Conservation (phyloP, 1,140 invertebrate species). For the Chrysomallon squamiferum region DNA sequence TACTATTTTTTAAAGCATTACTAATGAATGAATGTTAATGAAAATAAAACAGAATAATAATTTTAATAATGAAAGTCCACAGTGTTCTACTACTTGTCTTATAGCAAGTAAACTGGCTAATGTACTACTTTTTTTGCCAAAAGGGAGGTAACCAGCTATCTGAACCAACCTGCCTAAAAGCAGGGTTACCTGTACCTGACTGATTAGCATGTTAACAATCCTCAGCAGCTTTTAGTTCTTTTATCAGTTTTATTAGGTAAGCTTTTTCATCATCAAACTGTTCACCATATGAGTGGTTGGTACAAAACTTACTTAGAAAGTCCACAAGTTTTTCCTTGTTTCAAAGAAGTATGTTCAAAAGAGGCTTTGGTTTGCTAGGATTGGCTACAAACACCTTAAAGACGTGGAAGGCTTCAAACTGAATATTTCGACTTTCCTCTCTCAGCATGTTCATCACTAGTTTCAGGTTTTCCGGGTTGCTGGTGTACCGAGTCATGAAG, state of each 20-base stretch:
- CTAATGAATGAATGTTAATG: too few relatives aligned
- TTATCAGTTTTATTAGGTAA: slow-evolving; percentile 99
- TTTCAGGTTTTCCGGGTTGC: slow-evolving; percentile 98
- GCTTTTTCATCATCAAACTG: slow-evolving; percentile 99
- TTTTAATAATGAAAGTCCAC: too few relatives aligned
- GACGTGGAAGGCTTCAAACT: slow-evolving; percentile 99
- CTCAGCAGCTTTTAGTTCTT: slow-evolving; percentile 90
- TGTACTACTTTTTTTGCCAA: too few relatives aligned
- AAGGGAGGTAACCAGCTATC: too few relatives aligned
- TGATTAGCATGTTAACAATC: too few relatives aligned
- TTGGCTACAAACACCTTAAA: slow-evolving; percentile 99
- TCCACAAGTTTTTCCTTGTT: slow-evolving; percentile 99
- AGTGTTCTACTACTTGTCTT: too few relatives aligned
- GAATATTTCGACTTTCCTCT: slow-evolving; percentile 98
- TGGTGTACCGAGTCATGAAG: slow-evolving; percentile 99
- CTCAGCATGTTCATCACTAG: slow-evolving; percentile 99
- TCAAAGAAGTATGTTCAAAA: slow-evolving; percentile 95
- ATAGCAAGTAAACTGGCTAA: too few relatives aligned
- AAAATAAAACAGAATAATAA: too few relatives aligned
- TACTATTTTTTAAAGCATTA: too few relatives aligned
- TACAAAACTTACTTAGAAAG: slow-evolving; percentile 98
- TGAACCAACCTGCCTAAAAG: too few relatives aligned
- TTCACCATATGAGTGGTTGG: slow-evolving; percentile 98
- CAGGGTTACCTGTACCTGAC: too few relatives aligned
- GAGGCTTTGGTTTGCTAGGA: slow-evolving; percentile 99